Conservation (phyloP, 2,113 vertebrate genomes). For the Mesoclemmys tuberculata region DNA sequence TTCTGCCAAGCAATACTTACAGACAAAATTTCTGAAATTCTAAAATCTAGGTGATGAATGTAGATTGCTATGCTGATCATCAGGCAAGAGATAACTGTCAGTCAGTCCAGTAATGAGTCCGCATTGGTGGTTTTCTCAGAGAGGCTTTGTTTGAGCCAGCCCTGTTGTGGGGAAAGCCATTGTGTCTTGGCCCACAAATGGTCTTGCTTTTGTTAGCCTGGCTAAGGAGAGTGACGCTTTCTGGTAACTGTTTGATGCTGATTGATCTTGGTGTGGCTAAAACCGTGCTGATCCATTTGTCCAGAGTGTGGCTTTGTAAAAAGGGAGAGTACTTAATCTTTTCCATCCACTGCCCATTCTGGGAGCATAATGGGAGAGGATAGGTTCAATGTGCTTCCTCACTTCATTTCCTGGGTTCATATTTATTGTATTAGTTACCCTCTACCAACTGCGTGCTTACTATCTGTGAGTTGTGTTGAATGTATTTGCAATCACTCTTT, state of each 20-base stretch:
- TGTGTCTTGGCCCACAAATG: accelerated
- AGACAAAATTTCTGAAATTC: accelerated
- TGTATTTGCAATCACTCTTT: slow-evolving; percentile 14
- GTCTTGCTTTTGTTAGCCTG: background rate
- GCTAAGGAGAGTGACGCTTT: accelerated
- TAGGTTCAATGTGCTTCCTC: background rate
- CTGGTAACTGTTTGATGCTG: background rate
- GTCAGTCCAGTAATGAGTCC: background rate
- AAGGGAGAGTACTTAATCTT: background rate
- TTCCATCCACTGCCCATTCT: background rate
- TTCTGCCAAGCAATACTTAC: accelerated
- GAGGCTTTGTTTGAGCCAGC: background rate
- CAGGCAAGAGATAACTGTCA: background rate
- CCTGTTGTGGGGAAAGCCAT: background rate
- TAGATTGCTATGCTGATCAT: background rate
- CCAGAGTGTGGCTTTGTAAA: accelerated
- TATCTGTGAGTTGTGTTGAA: background rate
- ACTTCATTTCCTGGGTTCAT: background rate
- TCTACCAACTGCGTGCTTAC: background rate
- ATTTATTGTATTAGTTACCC: background rate
- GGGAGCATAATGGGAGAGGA: background rate
- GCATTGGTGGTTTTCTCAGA: background rate
- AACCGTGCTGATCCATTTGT: background rate
- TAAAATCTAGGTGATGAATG: background rate
- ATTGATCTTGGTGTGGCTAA: background rate